Evolutionary conservation across 2,797 vertebrate species (phyloP), one percentile per base, ranked within the genome.

Genomic region (Sylvilagus floridanus): DNA sequence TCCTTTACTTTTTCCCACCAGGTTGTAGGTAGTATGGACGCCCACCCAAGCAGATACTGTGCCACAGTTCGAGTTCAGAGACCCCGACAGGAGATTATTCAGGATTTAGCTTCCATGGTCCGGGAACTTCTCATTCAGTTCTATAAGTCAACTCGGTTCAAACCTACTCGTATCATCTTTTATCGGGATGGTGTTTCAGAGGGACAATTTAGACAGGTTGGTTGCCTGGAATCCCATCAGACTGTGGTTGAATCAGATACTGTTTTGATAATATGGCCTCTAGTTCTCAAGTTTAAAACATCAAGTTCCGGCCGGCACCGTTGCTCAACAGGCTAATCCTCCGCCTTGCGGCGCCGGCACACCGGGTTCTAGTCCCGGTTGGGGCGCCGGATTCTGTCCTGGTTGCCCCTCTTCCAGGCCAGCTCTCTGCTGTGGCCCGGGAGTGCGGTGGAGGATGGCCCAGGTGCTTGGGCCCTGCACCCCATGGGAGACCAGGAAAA

Each of bases 1-100:
- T 97, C 57, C 16, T 65, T 1, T 69, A 63, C 66, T 94, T 95
- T 84, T 84, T 77, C 75, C 79, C 4, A 83, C 69, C 52, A 99
- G 99, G 99, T 99, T 98, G 99, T 99, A 82, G 99, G 99, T 95
- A 99, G 99, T 95, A 99, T 99, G 99, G 99, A 99, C 71, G 99
- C 99, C 90, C 99, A 99, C 88, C 99, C 99, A 92, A 99, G 99
- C 98, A 98, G 99, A 89, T 99, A 99, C 98, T 99, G 99, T 98
- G 99, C 99, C 98, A 99, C 99, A 0, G 99, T 99, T 88, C 98
- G 99, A 87, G 99, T 99, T 84, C 99, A 99, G 98, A 99, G 99
- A 60, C 99, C 99, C 57, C 98, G 99, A 37, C 99, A 99, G 98
- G 99, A 99, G 96, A 99, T 99, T 93, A 99, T 99, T 97, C 99